Evolutionary conservation across 1,140 invertebrate species (phyloP), one percentile per base, ranked within the genome.

Genomic region (Camponotus pennsylvanicus): DNA sequence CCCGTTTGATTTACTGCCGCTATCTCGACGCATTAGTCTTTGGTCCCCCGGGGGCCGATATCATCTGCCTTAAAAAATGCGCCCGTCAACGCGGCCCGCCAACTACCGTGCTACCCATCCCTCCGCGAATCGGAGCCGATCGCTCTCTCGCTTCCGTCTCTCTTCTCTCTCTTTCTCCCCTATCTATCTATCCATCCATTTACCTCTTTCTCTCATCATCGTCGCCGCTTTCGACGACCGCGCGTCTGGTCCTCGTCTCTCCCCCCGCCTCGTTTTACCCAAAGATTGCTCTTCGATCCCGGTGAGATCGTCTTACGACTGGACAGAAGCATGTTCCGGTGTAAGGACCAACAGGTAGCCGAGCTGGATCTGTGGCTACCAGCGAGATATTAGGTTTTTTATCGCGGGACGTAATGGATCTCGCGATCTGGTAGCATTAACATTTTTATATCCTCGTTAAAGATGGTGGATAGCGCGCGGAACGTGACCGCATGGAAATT

Each of bases 31-130:
- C 90, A 91, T 91, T 91, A 91, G 90, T 91, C 90, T 91, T 91
- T 91, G 86, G 90, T 89, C 86, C 90, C 80, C 83, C 86, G 88
- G 89, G 83, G 86, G 86, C 88, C 88, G 90, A 91, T 91, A 91
- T 91, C 90, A 91, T 91, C 90, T 91, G 90, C 88, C 64, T 91
- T 90, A 91, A 91, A 91, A 91, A 91, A 91, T 91, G 90, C 70
- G 88, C 57, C 88, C 90, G 90, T 91, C 90, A 91, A 91, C 90
- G 88, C 90, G 90, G 84, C 86, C 70, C 85, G 89, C 89, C 90
- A 90, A 90, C 90, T 91, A 91, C 90, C 78, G 90, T 91, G 88
- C 88, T 91, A 91, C 90, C 87, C 90, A 88, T 88, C 90, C 49
- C 90, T 91, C 90, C 89, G 76, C 67, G 89, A 78, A 89, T 91